Evolutionary conservation across 2,888 invertebrate genomes (phyloP).

Genomic region (Hedya salicella): DNA sequence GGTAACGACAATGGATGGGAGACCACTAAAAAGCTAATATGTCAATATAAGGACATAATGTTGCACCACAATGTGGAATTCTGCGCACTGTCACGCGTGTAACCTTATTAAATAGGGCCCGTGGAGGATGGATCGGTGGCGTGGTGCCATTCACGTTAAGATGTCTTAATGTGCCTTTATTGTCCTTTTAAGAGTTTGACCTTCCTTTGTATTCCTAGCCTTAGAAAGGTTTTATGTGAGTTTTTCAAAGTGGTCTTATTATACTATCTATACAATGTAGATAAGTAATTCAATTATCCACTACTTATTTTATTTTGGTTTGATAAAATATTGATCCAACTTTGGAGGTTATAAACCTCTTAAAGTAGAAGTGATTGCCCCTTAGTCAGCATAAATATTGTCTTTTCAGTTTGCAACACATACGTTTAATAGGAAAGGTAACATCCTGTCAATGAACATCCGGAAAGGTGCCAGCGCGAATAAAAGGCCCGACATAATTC

Average conservation of each 20-base stretch:
- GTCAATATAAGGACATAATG: constrained; percentile 69
- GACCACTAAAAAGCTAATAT: constrained; percentile 74
- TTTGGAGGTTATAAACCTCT: not conserved
- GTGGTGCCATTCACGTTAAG: constrained; percentile 49
- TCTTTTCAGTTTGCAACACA: constrained; percentile 59
- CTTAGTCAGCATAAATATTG: constrained; percentile 54
- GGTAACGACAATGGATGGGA: constrained; percentile 57
- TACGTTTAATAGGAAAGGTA: constrained; percentile 60
- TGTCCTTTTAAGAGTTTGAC: constrained; percentile 39
- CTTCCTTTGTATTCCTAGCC: constrained; percentile 30
- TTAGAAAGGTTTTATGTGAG: not conserved
- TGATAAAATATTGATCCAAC: not conserved
- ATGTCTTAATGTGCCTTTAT: constrained; percentile 44
- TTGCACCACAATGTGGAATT: constrained; percentile 74
- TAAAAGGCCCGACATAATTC: constrained; percentile 79
- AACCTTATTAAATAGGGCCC: constrained; percentile 75
- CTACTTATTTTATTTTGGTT: no score
- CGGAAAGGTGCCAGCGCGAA: constrained; percentile 80
- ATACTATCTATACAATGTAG: not conserved
- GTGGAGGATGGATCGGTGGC: constrained; percentile 74
- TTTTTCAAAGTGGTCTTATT: not conserved
- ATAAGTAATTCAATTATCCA: not conserved
- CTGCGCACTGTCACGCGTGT: constrained; percentile 71
- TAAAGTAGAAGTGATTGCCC: constrained; percentile 10
- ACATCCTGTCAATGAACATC: constrained; percentile 78